Percentiles rank a stretch among this genome's conserved stretches.
These are phyloP conservation scores for Ctenosaura bakeri DNA, from an alignment of 2,797 vertebrate species.

Conservation along the genomic window DNA sequence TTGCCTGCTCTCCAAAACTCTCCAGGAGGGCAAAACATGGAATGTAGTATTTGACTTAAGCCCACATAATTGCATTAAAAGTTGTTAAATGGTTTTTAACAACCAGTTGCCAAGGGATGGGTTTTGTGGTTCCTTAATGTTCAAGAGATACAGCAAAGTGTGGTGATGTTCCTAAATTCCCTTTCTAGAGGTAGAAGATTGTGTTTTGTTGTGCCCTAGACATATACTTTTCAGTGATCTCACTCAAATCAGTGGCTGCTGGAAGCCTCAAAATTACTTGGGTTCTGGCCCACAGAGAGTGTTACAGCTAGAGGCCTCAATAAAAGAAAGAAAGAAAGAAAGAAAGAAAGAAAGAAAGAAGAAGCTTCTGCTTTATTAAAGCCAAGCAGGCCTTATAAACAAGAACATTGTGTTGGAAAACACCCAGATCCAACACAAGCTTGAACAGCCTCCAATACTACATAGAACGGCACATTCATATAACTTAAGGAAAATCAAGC, in stretches of 20 bases:
- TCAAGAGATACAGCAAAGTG: conserved; percentile 54
- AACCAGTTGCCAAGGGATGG: conserved; percentile 70
- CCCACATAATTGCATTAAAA: conserved; percentile 68
- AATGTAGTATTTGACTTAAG: conserved; percentile 67
- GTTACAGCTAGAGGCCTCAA: background rate
- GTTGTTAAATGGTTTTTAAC: conserved; percentile 61
- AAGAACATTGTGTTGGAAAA: conserved; percentile 42
- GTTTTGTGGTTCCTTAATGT: conserved; percentile 67
- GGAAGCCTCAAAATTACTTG: background rate
- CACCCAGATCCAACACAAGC: conserved; percentile 21
- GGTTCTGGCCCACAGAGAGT: background rate
- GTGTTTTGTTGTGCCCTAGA: background rate
- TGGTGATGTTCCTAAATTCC: conserved; percentile 32
- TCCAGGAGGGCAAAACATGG: conserved; percentile 65
- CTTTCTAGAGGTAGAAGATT: background rate
- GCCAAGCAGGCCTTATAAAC: conserved; percentile 30
- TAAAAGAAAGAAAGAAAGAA: conserved; percentile 9
- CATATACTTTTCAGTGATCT: conserved; percentile 14
- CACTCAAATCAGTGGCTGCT: conserved; percentile 3
- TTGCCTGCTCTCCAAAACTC: conserved; percentile 61
- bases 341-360: too few species aligned
- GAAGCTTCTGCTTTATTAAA: conserved; percentile 46
- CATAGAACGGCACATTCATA: background rate
- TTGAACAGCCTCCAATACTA: conserved; percentile 23
- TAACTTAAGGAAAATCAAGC: background rate